phyloP scores from a whole-genome alignment of 2,113 vertebrate species.

The Chionodraco myersi region DNA sequence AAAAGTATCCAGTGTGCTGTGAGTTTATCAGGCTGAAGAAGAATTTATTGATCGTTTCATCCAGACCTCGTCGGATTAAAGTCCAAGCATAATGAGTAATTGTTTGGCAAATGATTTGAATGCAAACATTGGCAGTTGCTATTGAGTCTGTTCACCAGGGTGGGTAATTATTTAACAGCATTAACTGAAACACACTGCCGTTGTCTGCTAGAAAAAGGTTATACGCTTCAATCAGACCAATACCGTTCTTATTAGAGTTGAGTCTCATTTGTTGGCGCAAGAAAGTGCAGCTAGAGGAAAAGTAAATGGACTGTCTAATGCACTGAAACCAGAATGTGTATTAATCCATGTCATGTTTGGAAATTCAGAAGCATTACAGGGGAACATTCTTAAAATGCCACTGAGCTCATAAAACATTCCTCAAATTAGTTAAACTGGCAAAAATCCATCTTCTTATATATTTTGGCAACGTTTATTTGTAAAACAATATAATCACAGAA shows the following conservation, averaged over 20 bases:
- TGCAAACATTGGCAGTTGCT: conserved; percentile 51
- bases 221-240: conserved; percentile 43
- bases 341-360: conserved; percentile 19
- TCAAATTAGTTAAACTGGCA: conserved; percentile 9
- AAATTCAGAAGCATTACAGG: background rate
- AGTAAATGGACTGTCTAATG: conserved; percentile 34
- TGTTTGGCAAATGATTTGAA: conserved; percentile 55
- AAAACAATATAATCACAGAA: conserved; percentile 30
- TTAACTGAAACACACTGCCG: conserved; percentile 58
- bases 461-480: conserved; percentile 23
- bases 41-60: conserved; percentile 57
- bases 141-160: conserved; percentile 47
- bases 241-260: conserved; percentile 31
- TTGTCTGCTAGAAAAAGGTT: conserved; percentile 39
- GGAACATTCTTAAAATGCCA: conserved; percentile 47
- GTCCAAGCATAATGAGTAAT: conserved; percentile 57
- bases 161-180: conserved; percentile 63
- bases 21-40: conserved; percentile 38
- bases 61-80: conserved; percentile 44
- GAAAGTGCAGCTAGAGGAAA: conserved; percentile 12
- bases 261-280: conserved; percentile 36
- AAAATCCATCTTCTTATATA: conserved; percentile 23
- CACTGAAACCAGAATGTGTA: conserved; percentile 9
- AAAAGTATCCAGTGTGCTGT: conserved; percentile 29
- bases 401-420: conserved; percentile 34